Evolutionary conservation across 1,140 invertebrate genomes (phyloP).

Genomic region (Apolygus lucorum): DNA sequence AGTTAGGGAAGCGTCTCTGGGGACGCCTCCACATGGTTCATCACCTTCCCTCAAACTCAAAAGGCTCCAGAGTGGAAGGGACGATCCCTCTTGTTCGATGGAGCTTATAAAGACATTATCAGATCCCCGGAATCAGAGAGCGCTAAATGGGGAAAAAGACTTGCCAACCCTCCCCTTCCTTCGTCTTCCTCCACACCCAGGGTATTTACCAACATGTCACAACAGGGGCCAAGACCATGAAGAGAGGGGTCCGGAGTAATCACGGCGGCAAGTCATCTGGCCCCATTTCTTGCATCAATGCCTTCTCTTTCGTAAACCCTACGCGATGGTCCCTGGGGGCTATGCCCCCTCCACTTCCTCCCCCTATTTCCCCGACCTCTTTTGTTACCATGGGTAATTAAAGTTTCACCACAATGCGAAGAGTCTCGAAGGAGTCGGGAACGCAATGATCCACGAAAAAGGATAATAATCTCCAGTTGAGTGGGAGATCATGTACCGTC

Average conservation of each 20-base stretch:
- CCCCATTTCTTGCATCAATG: not conserved
- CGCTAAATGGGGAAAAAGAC: not conserved
- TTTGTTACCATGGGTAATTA: not conserved
- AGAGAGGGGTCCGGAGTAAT: not conserved
- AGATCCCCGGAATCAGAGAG: not conserved
- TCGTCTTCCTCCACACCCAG: not conserved
- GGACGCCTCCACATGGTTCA: not conserved
- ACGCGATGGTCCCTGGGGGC: not conserved
- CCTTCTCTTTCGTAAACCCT: not conserved
- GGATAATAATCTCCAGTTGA: not conserved
- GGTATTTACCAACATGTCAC: constrained; percentile 1
- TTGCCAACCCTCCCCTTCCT: not conserved
- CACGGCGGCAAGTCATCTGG: not conserved
- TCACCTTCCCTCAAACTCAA: not conserved
- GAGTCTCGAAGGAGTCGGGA: not conserved
- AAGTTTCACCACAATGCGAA: constrained; percentile 1
- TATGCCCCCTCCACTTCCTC: too few relatives aligned
- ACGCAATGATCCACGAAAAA: not conserved
- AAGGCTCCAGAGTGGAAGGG: not conserved
- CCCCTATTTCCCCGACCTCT: too few relatives aligned
- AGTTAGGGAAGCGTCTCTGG: not conserved
- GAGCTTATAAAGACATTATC: not conserved
- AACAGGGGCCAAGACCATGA: not conserved
- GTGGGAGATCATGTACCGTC: not conserved
- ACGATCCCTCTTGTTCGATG: not conserved